Base-by-base conservation (phyloP, 2,888 invertebrate species). In the Noctua fimbriata region DNA sequence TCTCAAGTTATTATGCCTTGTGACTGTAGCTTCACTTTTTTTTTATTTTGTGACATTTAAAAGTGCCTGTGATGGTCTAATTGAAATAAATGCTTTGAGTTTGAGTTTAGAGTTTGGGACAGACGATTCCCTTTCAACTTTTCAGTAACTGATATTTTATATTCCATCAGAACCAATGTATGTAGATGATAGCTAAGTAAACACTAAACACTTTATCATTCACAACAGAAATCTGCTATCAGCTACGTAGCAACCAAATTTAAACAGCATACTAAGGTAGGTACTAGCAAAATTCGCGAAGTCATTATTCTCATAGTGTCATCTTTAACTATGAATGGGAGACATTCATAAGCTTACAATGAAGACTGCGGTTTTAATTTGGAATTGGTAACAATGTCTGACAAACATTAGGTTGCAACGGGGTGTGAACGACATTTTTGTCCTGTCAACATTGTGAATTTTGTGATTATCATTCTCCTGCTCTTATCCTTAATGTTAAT, bases 281-380 rank as follows among this genome's bases (percentile, higher is more conserved):
- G 67, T 67, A 41, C 41, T 16, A 21, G 21, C 28, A 7, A 41
- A 71, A 41, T 55, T 18, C 24, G 24, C 71, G n/a, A 16, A n/a
- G 60, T 71, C 41, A 52, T 52, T 76, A 36, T 7, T 47, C 14
- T 21, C 44, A 28, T 14, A 65, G 52, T 63, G 32, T 81, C 44
- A 63, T 81, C 12, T 24, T 1, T 63, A 9, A 65, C 14, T 60
- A 32, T 55, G 63, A 79, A 81, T 65, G 32, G 18, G 1, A 28
- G 3, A 4, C 24, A 36, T 7, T 72, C 52, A 81, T 65, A 4
- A 18, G 18, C 0, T 36, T 55, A 52, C 52, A 36, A 55, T 36
- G 81, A 65, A 81, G 79, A 55, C 63, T 81, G 73, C 52, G 32
- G 81, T 73, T 65, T 72, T 73, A 44, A 36, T n/a, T 36, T 18